Evolutionary conservation across 2,888 invertebrate species (phyloP).

Genomic region (Meganola albula): DNA sequence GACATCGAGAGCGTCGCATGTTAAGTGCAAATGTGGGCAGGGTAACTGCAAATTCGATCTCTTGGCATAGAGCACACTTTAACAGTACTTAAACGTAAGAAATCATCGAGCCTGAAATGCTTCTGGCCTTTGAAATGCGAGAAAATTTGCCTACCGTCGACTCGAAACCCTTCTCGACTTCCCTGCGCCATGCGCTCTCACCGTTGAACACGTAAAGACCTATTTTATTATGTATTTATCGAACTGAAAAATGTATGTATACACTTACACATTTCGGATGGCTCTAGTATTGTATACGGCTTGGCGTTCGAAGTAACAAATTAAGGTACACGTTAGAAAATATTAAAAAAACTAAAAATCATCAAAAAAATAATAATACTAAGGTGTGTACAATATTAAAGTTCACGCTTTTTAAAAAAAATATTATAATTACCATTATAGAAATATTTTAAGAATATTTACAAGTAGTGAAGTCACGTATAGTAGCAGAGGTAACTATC

Average conservation of each 20-base stretch:
- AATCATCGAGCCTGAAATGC: no score
- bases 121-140: constrained; percentile 19
- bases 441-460: constrained; percentile 73
- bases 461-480: constrained; percentile 59
- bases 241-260: constrained; percentile 59
- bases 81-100: no score
- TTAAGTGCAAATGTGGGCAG: no score
- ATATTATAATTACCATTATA: constrained; percentile 40
- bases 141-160: constrained; percentile 23
- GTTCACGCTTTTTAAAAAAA: constrained; percentile 57
- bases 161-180: no score
- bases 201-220: constrained; percentile 34
- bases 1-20: not conserved
- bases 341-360: constrained; percentile 36
- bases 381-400: constrained; percentile 74
- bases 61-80: no score
- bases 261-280: constrained; percentile 54
- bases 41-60: no score
- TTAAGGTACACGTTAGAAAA: constrained; percentile 55
- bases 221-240: constrained; percentile 71
- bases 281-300: constrained; percentile 74
- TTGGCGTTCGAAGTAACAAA: constrained; percentile 66
- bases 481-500: constrained; percentile 67
- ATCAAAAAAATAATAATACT: constrained; percentile 50
- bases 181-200: constrained; percentile 43